phyloP scores from a whole-genome alignment of 2,113 vertebrate species.

The Gulo gulo region DNA sequence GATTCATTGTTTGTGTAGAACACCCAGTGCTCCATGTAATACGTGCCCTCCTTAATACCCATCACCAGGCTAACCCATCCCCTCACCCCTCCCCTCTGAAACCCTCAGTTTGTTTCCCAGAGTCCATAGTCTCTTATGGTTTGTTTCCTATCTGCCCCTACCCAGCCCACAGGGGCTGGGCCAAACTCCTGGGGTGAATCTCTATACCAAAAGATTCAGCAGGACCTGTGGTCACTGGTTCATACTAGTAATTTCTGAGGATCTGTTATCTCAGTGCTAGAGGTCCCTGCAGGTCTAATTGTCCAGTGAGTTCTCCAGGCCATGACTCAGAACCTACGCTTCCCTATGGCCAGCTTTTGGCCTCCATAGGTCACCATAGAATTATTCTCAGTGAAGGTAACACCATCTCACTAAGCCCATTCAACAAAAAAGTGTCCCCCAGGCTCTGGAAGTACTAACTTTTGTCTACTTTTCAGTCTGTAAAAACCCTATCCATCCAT shows the following conservation, averaged over 20 bases:
- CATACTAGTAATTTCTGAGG: not conserved
- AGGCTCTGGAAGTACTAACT: not conserved
- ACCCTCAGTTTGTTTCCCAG: no score
- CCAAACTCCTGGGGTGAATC: not conserved
- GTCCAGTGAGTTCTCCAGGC: not conserved
- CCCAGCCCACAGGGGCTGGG: not conserved
- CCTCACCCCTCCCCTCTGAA: no score
- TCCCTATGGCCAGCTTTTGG: not conserved
- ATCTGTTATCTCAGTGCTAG: not conserved
- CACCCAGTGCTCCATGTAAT: no score
- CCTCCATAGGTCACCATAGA: not conserved
- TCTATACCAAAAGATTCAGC: not conserved
- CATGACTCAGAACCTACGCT: not conserved
- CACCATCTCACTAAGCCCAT: not conserved
- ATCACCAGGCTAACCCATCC: no score
- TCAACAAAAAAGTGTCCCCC: not conserved
- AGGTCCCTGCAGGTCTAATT: not conserved
- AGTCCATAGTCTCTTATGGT: no score
- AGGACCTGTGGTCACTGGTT: not conserved
- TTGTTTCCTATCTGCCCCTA: not conserved
- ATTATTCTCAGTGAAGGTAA: not conserved
- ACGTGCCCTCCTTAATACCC: no score
- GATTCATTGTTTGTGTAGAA: no score
- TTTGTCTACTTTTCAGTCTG: not conserved
- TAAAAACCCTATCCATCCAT: not conserved